phyloP scores from a whole-genome alignment of 2,113 vertebrate genomes.

The Atractosteus spatula region DNA sequence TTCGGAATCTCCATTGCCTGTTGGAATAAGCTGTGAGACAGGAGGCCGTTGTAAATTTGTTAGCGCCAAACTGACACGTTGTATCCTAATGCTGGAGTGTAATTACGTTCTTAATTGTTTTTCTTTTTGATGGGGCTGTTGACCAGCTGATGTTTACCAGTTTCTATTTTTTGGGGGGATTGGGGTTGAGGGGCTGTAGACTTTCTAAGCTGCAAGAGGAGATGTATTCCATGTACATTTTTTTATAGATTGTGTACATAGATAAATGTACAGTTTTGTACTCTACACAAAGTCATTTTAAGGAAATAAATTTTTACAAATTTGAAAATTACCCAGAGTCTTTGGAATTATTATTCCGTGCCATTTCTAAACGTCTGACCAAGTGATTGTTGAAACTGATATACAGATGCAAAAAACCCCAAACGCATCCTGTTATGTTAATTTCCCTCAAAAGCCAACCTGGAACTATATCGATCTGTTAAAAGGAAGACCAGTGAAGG shows the following conservation, averaged over 20 bases:
- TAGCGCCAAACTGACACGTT: slow-evolving; percentile 19
- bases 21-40: slow-evolving; percentile 26
- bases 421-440: no score
- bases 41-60: slow-evolving; percentile 8
- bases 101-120: slow-evolving; percentile 15
- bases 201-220: slow-evolving; percentile 39
- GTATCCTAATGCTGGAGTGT: slow-evolving; percentile 18
- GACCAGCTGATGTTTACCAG: slow-evolving; percentile 42
- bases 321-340: not conserved
- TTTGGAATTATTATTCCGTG: not conserved
- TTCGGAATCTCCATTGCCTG: not conserved
- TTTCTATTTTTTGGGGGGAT: slow-evolving; percentile 2
- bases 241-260: slow-evolving; percentile 40
- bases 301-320: slow-evolving; percentile 48
- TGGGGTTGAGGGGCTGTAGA: slow-evolving; percentile 22
- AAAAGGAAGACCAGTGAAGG: no score
- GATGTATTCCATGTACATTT: slow-evolving; percentile 40
- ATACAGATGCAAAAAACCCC: no score
- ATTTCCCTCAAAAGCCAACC: no score
- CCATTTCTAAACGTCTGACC: no score
- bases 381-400: no score
- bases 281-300: slow-evolving; percentile 35
- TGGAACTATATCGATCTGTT: no score
- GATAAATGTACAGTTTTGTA: slow-evolving; percentile 50
- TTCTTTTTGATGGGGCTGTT: slow-evolving; percentile 34